Evolutionary conservation across 2,113 vertebrate genomes (phyloP), one percentile per base, ranked within the genome.

Genomic region (Mormyrus iriodes): DNA sequence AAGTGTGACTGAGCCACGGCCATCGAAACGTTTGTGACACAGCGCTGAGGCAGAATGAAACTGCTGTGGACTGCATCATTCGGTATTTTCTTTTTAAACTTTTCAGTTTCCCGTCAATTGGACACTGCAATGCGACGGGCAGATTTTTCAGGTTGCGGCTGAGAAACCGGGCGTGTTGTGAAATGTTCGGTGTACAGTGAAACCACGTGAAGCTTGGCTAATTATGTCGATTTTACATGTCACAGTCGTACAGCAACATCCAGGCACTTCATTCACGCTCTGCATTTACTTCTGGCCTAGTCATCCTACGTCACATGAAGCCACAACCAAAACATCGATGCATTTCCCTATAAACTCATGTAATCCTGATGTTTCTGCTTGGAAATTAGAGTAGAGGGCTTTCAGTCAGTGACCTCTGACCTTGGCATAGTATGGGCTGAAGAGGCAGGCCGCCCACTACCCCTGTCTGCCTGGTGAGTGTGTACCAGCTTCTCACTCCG

Each of bases 81-180:
- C 31, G 61, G n/a, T 4, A 31, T 31, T 88, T 92, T 79, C 46
- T 88, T 46, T 53, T 17, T 9, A 65, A 90, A 9, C 8, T 4
- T 44, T 4, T 48, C 19, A 46, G 27, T 88, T 91, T 52, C 88
- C 31, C 35, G 46, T 51, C 7, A 21, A 15, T 27, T 27, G 6
- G 51, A 7, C n/a, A 89, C 89, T 92, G 86, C 88, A 82, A 90
- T 90, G 90, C 89, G 89, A 92, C 88, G 86, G 89, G 61, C 53
- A 91, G 48, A 65, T 89, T 89, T 88, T 86, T 86, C 48, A 52
- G 2, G 85, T 90, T 12, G 9, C 86, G 83, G 87, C 86, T 91
- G 90, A 91, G 91, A 93, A 93, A 92, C 91, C 49, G 87, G 69
- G 90, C 21, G 35, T 55, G 31, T 44, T 87, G 17, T 76, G 46